Evolutionary conservation across 2,113 vertebrate species (phyloP).

Genomic region (Urocolius indicus): DNA sequence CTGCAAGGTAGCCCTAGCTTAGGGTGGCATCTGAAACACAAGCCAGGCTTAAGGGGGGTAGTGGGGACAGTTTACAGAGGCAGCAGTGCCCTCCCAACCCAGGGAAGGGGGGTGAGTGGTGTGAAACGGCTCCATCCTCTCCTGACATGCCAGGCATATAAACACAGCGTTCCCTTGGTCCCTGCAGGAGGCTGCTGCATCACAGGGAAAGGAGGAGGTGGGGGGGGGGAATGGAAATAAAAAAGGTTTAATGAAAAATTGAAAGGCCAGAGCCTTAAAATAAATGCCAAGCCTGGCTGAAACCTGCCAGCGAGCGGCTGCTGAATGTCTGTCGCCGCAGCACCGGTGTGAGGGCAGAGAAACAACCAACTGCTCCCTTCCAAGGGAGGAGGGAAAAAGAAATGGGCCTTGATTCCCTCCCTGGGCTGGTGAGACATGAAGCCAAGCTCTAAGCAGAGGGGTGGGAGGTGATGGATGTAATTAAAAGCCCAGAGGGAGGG

Average conservation of each 20-base stretch:
- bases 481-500: constrained; percentile 27
- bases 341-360: background rate
- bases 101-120: background rate
- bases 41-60: background rate
- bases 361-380: constrained; percentile 8
- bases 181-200: background rate
- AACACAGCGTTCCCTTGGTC: background rate
- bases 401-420: background rate
- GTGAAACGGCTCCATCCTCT: background rate
- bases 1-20: background rate
- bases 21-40: background rate
- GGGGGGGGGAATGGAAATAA: background rate
- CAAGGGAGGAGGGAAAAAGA: background rate
- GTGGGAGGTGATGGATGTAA: constrained; percentile 29
- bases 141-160: background rate
- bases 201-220: background rate
- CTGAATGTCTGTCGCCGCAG: background rate
- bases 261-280: constrained; percentile 55
- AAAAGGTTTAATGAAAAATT: constrained; percentile 53
- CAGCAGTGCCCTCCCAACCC: background rate
- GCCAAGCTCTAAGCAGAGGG: background rate
- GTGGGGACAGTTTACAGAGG: background rate
- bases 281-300: constrained; percentile 60
- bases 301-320: constrained; percentile 42
- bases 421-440: background rate